Conservation (phyloP, 1,140 invertebrate genomes). For the Drosophila tani region DNA sequence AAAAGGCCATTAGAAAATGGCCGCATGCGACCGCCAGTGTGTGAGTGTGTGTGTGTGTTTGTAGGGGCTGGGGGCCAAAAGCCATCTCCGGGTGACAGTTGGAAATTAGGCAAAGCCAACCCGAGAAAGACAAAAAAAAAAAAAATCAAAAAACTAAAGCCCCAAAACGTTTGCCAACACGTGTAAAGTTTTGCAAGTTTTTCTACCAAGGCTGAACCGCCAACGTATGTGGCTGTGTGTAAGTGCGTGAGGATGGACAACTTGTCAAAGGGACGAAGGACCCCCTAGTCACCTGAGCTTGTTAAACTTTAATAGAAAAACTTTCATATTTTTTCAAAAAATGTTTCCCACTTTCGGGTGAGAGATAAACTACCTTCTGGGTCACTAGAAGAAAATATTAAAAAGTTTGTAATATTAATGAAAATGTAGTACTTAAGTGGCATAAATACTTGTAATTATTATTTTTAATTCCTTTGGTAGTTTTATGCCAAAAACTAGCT, state of each 20-base stretch:
- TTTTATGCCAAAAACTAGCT: too few species aligned
- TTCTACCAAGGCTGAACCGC: slow-evolving; percentile 12
- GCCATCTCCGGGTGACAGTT: slow-evolving; percentile 61
- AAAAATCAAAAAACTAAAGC: slow-evolving; percentile 54
- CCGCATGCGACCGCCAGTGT: slow-evolving; percentile 26
- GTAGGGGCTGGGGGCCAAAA: slow-evolving; percentile 26
- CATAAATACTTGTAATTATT: too few species aligned
- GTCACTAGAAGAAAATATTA: neutral
- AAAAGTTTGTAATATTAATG: too few species aligned
- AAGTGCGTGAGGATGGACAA: slow-evolving; percentile 28
- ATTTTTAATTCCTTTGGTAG: too few species aligned
- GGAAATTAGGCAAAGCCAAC: slow-evolving; percentile 69
- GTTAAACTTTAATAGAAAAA: slow-evolving; percentile 34
- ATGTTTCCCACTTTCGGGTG: neutral
- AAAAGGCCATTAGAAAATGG: slow-evolving; percentile 81
- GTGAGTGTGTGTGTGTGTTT: slow-evolving; percentile 24
- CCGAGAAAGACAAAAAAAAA: slow-evolving; percentile 37
- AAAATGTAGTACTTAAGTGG: too few species aligned
- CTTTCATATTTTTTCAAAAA: slow-evolving; percentile 18
- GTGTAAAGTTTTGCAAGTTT: slow-evolving; percentile 66
- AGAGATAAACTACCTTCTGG: neutral
- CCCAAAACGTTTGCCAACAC: slow-evolving; percentile 74
- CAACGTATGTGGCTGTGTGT: slow-evolving; percentile 12
- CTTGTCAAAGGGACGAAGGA: slow-evolving; percentile 12
- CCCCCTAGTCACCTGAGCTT: slow-evolving; percentile 6